phyloP scores from a whole-genome alignment of 2,888 invertebrate genomes.

The Selenia dentaria region DNA sequence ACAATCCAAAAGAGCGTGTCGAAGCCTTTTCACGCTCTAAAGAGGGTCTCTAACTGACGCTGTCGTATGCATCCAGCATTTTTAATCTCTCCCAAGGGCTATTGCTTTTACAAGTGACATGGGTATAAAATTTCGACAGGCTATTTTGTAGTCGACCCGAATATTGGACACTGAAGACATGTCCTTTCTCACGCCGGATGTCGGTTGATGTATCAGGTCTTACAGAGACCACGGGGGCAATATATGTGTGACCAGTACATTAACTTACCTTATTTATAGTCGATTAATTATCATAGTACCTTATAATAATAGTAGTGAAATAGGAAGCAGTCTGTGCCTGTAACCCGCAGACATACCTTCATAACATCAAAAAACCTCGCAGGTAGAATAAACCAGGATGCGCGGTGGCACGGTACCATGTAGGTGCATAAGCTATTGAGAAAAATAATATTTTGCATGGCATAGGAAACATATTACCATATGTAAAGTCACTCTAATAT shows the following conservation, averaged over 20 bases:
- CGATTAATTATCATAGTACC: too few relatives aligned
- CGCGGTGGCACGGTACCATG: too few relatives aligned
- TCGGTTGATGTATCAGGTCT: constrained; percentile 36
- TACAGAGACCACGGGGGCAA: constrained; percentile 5
- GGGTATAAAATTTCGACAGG: constrained; percentile 33
- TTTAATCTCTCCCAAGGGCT: constrained; percentile 24
- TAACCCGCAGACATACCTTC: too few relatives aligned
- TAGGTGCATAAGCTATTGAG: too few relatives aligned
- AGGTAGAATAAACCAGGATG: too few relatives aligned
- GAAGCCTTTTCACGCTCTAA: constrained; percentile 16
- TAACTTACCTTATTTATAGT: too few relatives aligned
- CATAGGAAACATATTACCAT: too few relatives aligned
- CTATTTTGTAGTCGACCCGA: constrained; percentile 38
- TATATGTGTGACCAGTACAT: constrained; percentile 1
- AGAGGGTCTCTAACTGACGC: constrained; percentile 16
- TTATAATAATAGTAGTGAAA: too few relatives aligned
- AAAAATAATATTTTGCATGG: too few relatives aligned
- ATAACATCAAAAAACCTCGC: too few relatives aligned
- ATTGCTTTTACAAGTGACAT: constrained; percentile 24
- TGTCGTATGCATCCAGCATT: constrained; percentile 28
- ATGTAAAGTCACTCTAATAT: too few relatives aligned
- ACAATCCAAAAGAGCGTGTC: constrained; percentile 9
- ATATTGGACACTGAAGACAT: constrained; percentile 20
- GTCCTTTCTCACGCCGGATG: constrained; percentile 39
- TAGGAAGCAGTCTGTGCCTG: too few relatives aligned